Conservation (phyloP, 1,140 invertebrate genomes). For the Bombus sibiricus region DNA sequence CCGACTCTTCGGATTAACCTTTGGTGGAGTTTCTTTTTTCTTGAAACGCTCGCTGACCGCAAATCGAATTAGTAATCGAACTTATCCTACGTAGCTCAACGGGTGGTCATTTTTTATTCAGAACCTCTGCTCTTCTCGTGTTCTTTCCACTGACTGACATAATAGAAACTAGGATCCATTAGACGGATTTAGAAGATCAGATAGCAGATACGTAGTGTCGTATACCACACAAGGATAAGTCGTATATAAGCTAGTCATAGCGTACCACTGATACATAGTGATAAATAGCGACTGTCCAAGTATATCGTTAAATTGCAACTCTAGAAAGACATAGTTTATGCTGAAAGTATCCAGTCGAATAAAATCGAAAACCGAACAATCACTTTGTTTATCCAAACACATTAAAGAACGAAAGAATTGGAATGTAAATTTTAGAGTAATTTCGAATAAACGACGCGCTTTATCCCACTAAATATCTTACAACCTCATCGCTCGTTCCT, state of each 20-base stretch:
- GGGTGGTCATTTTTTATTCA: background rate
- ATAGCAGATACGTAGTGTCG: background rate
- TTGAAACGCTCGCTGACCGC: no score
- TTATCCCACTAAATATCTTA: no score
- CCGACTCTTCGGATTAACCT: background rate
- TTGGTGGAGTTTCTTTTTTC: background rate
- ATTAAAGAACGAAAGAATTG: no score
- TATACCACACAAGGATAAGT: no score
- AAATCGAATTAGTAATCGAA: background rate
- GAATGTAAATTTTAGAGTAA: no score
- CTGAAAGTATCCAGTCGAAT: no score
- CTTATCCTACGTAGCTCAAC: background rate
- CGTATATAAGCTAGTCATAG: no score
- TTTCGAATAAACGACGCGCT: background rate
- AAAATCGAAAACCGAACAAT: no score
- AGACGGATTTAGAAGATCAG: background rate
- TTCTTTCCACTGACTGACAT: no score
- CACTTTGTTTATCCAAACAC: no score
- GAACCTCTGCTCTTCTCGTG: no score
- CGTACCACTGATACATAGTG: no score
- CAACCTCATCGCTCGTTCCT: background rate
- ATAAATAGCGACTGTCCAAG: fast-evolving
- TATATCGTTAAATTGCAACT: background rate
- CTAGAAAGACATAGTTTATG: background rate
- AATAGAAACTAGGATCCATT: background rate